Percentiles rank a stretch among this genome's conserved stretches.
These are phyloP conservation scores for human (Homo sapiens) DNA, from an alignment of 2,113 vertebrate genomes.

Conservation along the genomic window DNA sequence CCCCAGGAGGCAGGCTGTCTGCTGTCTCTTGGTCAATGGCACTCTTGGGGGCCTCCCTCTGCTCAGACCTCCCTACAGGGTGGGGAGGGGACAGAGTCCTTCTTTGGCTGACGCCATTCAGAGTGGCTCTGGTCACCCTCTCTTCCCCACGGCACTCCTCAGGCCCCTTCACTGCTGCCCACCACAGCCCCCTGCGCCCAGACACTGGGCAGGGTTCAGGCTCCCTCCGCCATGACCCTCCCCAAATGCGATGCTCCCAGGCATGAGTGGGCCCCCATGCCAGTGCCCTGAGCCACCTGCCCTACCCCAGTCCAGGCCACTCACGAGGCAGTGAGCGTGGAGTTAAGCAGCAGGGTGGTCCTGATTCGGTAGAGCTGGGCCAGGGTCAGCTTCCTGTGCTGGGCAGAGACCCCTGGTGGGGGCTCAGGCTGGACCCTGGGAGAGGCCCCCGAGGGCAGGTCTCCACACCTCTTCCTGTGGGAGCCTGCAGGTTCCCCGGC, in stretches of 20 bases:
- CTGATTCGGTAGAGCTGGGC: slow-evolving; percentile 94
- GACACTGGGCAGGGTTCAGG: background rate
- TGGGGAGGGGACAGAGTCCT: background rate
- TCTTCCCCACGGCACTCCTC: fast-evolving
- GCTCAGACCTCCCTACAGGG: slow-evolving; percentile 76
- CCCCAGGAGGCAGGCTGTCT: background rate
- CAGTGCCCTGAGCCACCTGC: background rate
- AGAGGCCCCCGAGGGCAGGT: background rate
- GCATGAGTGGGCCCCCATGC: background rate
- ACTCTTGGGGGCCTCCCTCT: slow-evolving; percentile 28
- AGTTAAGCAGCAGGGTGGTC: slow-evolving; percentile 96
- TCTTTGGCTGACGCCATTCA: background rate
- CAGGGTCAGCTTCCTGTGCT: slow-evolving; percentile 94
- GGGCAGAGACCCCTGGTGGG: slow-evolving; percentile 72
- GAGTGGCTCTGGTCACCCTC: background rate
- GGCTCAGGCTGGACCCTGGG: slow-evolving; percentile 79
- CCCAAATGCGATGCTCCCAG: background rate
- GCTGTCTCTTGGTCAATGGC: background rate
- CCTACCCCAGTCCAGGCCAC: slow-evolving; percentile 60
- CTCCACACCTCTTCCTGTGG: background rate
- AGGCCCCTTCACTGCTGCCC: background rate
- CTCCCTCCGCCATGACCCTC: background rate
- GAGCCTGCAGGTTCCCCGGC: background rate
- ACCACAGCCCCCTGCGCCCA: fast-evolving
- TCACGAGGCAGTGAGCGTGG: slow-evolving; percentile 98